These are phyloP conservation scores for Dorcus parallelipipedus DNA, from an alignment of 2,888 invertebrate genomes.

Conservation along the genomic window DNA sequence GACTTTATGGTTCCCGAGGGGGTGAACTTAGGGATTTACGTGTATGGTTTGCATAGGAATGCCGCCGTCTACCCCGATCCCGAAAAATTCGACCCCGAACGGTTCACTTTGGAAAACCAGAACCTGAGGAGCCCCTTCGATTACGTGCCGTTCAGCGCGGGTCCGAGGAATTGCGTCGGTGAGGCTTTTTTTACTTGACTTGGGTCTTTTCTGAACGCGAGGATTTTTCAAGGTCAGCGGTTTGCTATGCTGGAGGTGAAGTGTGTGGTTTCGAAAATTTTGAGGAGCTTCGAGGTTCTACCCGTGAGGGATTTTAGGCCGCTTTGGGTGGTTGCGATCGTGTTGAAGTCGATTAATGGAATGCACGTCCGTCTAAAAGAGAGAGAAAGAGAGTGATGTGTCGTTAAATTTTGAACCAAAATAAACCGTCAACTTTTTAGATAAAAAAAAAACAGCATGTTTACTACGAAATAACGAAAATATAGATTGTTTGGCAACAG, in stretches of 20 bases:
- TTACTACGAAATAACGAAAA: too few species aligned
- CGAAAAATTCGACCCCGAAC: slow-evolving; percentile 40
- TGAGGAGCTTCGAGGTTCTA: slow-evolving; percentile 3
- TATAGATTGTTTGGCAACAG: too few species aligned
- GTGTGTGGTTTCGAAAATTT: background rate
- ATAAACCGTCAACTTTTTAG: too few species aligned
- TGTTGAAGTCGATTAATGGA: slow-evolving; percentile 4
- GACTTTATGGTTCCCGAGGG: slow-evolving; percentile 14
- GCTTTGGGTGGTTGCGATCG: background rate
- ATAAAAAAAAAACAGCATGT: too few species aligned
- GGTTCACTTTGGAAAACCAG: slow-evolving; percentile 38
- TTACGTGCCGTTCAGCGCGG: slow-evolving; percentile 41
- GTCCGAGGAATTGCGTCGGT: slow-evolving; percentile 38
- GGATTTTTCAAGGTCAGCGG: slow-evolving; percentile 1
- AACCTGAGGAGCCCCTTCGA: slow-evolving; percentile 34
- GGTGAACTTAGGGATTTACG: slow-evolving; percentile 9
- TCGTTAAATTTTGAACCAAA: too few species aligned
- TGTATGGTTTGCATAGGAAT: slow-evolving; percentile 42
- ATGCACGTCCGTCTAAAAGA: slow-evolving; percentile 2
- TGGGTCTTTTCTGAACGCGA: too few species aligned
- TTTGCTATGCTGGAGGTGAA: slow-evolving; percentile 8
- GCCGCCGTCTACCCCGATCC: slow-evolving; percentile 48
- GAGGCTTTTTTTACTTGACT: background rate
- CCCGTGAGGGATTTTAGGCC: slow-evolving; percentile 4
- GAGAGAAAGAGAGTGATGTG: background rate